Conservation (phyloP, 2,113 vertebrate species). For the Syrrhaptes paradoxus region DNA sequence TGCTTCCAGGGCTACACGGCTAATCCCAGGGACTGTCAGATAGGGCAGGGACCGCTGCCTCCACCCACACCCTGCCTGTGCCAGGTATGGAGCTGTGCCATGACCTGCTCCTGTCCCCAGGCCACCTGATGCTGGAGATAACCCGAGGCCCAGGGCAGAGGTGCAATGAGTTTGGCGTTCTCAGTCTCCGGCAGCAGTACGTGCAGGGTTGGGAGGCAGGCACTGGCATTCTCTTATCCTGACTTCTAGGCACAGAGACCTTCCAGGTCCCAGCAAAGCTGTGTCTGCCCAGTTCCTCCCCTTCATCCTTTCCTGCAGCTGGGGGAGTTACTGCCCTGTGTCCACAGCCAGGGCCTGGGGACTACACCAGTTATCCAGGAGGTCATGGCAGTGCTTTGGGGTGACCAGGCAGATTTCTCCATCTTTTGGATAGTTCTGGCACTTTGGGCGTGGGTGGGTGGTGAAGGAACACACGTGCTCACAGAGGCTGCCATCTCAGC, state of each 20-base stretch:
- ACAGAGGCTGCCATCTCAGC: background rate
- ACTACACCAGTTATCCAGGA: background rate
- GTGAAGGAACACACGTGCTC: background rate
- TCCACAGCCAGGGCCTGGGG: background rate
- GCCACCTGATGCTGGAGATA: background rate
- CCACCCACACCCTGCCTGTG: background rate
- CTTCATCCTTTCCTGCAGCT: background rate
- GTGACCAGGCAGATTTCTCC: background rate
- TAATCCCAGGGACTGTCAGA: slow-evolving; percentile 40
- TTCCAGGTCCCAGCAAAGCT: background rate
- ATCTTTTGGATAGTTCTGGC: background rate
- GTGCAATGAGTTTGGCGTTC: background rate
- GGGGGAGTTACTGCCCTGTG: background rate
- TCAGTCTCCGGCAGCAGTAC: background rate
- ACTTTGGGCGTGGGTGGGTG: background rate
- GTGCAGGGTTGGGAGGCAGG: background rate
- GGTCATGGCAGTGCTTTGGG: rapidly evolving
- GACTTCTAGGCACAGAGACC: background rate
- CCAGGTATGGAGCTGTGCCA: rapidly evolving
- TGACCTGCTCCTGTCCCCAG: background rate
- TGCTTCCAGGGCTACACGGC: background rate
- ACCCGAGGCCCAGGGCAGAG: background rate
- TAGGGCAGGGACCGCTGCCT: background rate
- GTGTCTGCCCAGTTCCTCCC: background rate
- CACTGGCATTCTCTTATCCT: background rate